A percentile compares a stretch with the other conserved stretches of the same genome.
Conservation (phyloP, 2,113 vertebrate species). For the Xiphophorus maculatus region DNA sequence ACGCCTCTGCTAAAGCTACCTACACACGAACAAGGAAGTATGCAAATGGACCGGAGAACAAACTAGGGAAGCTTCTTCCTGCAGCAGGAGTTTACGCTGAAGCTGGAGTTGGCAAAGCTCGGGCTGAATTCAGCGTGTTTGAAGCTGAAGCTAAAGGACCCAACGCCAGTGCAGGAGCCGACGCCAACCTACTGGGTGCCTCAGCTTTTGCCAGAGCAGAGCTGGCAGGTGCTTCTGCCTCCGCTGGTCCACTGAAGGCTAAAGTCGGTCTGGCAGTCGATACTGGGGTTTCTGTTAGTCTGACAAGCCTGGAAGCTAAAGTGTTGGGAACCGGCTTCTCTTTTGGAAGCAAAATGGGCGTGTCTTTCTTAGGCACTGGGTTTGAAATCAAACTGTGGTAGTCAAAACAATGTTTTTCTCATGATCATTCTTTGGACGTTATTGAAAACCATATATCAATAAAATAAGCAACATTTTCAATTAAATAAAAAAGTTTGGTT, state of each 20-base stretch:
- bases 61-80: background rate
- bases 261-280: background rate
- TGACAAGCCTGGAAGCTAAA: background rate
- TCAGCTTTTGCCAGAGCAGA: background rate
- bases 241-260: background rate
- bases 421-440: no score
- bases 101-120: slow-evolving; percentile 1
- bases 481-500: no score
- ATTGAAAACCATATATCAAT: no score
- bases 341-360: rapidly evolving
- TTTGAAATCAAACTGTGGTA: background rate
- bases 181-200: rapidly evolving
- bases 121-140: background rate
- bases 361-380: background rate
- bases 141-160: slow-evolving; percentile 11
- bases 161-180: rapidly evolving
- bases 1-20: rapidly evolving
- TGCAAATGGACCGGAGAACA: rapidly evolving
- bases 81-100: background rate
- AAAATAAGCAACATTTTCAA: no score
- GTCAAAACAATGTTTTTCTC: background rate
- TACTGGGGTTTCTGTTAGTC: background rate
- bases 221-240: background rate
- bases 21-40: background rate
- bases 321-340: background rate